Base-by-base conservation (phyloP, 2,113 vertebrate species). In the Rhegmatorhina hoffmannsi region DNA sequence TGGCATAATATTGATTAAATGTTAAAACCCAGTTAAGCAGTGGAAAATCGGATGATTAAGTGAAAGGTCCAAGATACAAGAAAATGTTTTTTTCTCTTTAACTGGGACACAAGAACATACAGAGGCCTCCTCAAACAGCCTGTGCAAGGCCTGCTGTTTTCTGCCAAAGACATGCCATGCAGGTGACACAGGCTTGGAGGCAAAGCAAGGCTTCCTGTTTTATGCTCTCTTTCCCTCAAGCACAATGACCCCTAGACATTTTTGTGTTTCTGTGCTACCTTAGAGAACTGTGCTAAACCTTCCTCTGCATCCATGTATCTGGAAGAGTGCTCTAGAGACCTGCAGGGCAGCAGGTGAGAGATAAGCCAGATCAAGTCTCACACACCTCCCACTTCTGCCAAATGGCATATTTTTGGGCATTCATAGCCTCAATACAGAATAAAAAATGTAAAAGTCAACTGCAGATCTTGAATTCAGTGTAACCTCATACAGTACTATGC, bases 81-180 rank as follows among this genome's bases (percentile, higher is more conserved):
- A 68, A 96, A 94, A 89, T 69, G 43, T 79, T 40, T 91, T 97
- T 94, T 60, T 55, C 36, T 40, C 26, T 81, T 81, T 63, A 64
- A 5, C 17, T 75, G 20, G 29, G 7, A 56, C 40, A 60, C 9
- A 47, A 55, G 13, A 58, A 63, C 8, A 3, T 66, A 19, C 6
- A 31, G 55, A 63, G 50, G 55, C 4, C 17, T 4, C 2, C n/a
- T 77, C 46, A 47, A 25, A 36, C 59, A 53, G 12, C 31, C 36
- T 21, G 31, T 79, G 34, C 70, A 76, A 78, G 26, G 14, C 52
- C 15, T 50, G 50, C 3, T 63, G 56, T 64, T 44, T 17, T 10
- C 34, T 75, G 26, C 44, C 28, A 18, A 33, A 84, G 29, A 44
- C 1, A 3, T 74, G 25, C 23, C n/a, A 58, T 73, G 52, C 7